These are phyloP conservation scores for Hybos culiciformis DNA, from an alignment of 2,888 invertebrate species.

Conservation along the genomic window DNA sequence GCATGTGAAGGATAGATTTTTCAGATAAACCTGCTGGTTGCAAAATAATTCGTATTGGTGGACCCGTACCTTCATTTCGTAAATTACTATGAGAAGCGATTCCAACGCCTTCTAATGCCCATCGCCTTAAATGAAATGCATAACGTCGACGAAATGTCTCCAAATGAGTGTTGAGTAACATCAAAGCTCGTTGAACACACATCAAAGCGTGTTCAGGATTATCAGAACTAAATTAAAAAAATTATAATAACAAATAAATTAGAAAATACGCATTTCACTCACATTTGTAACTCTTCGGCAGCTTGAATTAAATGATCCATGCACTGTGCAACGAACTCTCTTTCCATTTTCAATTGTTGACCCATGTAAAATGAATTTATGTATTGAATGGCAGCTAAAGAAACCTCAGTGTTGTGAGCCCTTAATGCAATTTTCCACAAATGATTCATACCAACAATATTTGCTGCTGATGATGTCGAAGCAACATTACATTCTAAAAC, in stretches of 20 bases:
- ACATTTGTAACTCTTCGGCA: conserved; percentile 51
- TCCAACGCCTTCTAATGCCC: conserved; percentile 72
- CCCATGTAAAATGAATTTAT: conserved; percentile 90
- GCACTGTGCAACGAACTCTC: conserved; percentile 84
- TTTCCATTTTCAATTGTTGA: conserved; percentile 77
- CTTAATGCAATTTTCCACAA: conserved; percentile 87
- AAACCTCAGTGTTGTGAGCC: conserved; percentile 86
- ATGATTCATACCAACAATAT: conserved; percentile 80
- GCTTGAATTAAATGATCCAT: conserved; percentile 83
- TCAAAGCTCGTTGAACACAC: conserved; percentile 77
- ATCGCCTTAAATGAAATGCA: conserved; percentile 76
- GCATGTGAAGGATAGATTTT: conserved; percentile 66
- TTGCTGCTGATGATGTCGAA: conserved; percentile 31
- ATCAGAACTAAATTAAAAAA: conserved; percentile 23
- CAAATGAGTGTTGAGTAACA: conserved; percentile 80
- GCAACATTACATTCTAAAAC: conserved; percentile 7
- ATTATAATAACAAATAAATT: neutral
- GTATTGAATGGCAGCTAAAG: conserved; percentile 88
- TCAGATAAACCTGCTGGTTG: conserved; percentile 83
- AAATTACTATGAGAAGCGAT: conserved; percentile 57
- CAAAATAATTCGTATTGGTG: conserved; percentile 61
- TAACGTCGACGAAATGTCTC: conserved; percentile 82
- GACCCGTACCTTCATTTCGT: conserved; percentile 41
- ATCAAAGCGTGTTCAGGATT: conserved; percentile 64
- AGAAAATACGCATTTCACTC: conserved; percentile 11